Base-by-base conservation (phyloP, 2,888 invertebrate genomes). In the Dromius quadrimaculatus region DNA sequence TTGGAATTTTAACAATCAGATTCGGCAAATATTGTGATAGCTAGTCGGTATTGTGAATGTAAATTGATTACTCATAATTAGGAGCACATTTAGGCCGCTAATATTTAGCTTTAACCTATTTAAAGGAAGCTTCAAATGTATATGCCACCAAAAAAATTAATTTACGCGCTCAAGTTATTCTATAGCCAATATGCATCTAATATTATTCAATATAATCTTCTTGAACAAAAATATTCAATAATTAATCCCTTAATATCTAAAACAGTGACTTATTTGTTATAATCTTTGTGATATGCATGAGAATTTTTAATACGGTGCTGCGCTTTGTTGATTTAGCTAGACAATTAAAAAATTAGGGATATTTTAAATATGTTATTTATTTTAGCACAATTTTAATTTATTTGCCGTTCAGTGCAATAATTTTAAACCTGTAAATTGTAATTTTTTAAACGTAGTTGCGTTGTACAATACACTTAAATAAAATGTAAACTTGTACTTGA, bases 31-130 rank as follows among this genome's bases (percentile, higher is more conserved):
- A 68, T 54, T 68, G 68, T 68, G 68, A 68, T 68, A 68, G 68
- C 66, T 66, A 66, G 66, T 66, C 57, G 66, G 66, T 66, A 66
- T 66, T 64, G 11, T 66, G 66, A 54, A 36, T 66, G 66, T 66
- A 66, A 54, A 50, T 66, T 66, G 41, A 43, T 63, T 63, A 63
- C 41, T 23, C 32, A 41, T 41, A 54, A 54, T 54, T 54, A 54
- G 50, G 50, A 32, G 28, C 50, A 54, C 41, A 41, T 59, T 6
- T 61, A 61, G 61, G 38, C 38, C 61, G 61, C 38, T 41, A 20
- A 38, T 38, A 65, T 65, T 65, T 50, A 50, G 65, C 65, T 65
- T 62, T 61, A 54, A 54, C 34, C 28, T 65, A 65, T 47, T 50
- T 65, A 65, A 47, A 22, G 62, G 62, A 41, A 62, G 62, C 62